Conservation (phyloP, 23 tunicate species). For the Clavelina lepadiformis region DNA sequence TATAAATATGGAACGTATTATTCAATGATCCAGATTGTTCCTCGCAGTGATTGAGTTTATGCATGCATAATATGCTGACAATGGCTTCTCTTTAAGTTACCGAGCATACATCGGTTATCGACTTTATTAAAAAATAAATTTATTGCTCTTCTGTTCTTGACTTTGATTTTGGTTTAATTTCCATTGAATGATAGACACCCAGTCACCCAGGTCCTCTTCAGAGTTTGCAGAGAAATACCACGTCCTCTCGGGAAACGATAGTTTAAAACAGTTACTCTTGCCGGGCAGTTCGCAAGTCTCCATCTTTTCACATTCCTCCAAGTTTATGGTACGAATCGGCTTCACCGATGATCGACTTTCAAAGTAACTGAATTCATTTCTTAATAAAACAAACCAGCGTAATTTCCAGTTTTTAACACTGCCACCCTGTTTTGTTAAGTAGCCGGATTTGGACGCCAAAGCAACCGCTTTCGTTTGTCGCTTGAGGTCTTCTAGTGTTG, state of each 20-base stretch:
- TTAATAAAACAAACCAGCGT: conserved; percentile 43
- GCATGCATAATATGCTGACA: too few species aligned
- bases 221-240: conserved; percentile 58
- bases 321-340: conserved; percentile 63
- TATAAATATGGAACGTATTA: too few species aligned
- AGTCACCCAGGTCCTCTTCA: conserved; percentile 40
- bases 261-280: conserved; percentile 44
- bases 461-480: conserved; percentile 39
- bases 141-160: too few species aligned
- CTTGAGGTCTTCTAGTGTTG: conserved; percentile 28
- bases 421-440: conserved; percentile 63
- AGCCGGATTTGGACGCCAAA: conserved; percentile 69
- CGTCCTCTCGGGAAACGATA: conserved; percentile 53
- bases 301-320: conserved; percentile 44
- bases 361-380: conserved; percentile 41
- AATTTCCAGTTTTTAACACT: conserved; percentile 46
- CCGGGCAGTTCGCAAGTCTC: conserved; percentile 33
- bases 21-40: too few species aligned
- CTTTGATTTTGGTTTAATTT: conserved; percentile 44
- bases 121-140: too few species aligned
- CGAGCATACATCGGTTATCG: too few species aligned
- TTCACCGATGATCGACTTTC: conserved; percentile 35
- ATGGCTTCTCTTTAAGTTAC: too few species aligned
- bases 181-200: conserved; percentile 55
- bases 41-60: too few species aligned